These are phyloP conservation scores for Lerista edwardsae DNA, from an alignment of 2,797 vertebrate species.

Conservation along the genomic window DNA sequence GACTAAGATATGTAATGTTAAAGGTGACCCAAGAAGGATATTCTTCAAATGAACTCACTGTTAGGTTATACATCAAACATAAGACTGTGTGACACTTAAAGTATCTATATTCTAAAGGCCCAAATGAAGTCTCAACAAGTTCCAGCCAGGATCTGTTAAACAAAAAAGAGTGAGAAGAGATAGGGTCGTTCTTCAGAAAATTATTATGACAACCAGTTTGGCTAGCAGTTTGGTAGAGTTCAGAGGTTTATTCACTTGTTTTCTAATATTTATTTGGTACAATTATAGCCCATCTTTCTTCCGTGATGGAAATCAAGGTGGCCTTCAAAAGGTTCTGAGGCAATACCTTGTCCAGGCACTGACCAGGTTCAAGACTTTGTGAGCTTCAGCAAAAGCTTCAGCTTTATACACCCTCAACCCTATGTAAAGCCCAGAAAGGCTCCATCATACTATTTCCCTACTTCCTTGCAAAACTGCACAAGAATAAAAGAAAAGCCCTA, in stretches of 20 bases:
- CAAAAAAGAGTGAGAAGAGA: neutral
- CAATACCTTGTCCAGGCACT: neutral
- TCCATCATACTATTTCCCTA: neutral
- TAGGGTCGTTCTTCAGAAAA: neutral
- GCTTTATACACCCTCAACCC: neutral
- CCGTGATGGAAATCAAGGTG: neutral
- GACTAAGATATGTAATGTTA: constrained; percentile 38
- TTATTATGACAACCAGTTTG: neutral
- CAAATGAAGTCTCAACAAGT: neutral
- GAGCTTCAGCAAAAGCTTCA: neutral
- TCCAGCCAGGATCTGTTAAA: neutral
- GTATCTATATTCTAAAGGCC: neutral
- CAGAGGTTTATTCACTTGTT: too few relatives aligned
- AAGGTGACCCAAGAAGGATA: constrained; percentile 37
- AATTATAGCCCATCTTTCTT: neutral
- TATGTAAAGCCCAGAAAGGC: neutral
- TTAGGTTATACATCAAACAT: constrained; percentile 8
- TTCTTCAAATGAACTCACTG: constrained; percentile 41
- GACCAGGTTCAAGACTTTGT: neutral
- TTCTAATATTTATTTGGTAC: neutral
- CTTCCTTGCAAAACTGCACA: neutral
- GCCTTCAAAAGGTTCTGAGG: neutral
- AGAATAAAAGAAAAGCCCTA: neutral
- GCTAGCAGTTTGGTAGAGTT: neutral
- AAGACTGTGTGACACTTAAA: neutral